These are phyloP conservation scores for Polyodon spathula DNA, from an alignment of 2,113 vertebrate species.

Conservation along the genomic window DNA sequence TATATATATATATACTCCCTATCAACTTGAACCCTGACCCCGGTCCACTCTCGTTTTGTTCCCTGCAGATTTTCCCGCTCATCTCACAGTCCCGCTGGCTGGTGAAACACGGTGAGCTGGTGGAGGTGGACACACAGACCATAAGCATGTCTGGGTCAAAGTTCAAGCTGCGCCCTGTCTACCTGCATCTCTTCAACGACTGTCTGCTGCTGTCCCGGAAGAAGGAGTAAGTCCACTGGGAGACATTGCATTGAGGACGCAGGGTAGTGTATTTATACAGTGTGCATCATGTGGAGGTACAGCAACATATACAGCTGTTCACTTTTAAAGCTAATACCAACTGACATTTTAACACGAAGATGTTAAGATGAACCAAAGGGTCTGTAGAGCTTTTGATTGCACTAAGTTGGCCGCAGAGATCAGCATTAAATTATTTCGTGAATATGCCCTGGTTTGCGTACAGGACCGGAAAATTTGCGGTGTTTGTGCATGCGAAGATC, in stretches of 20 bases:
- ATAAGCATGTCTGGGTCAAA: slow-evolving; percentile 69
- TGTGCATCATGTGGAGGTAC: too few species aligned
- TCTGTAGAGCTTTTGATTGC: background rate
- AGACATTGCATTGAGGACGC: too few species aligned
- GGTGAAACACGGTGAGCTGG: slow-evolving; percentile 79
- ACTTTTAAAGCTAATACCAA: too few species aligned
- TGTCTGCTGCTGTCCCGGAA: slow-evolving; percentile 74
- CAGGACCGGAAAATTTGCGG: slow-evolving; percentile 75
- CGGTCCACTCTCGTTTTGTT: background rate
- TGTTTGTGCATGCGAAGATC: slow-evolving; percentile 75
- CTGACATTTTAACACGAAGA: too few species aligned
- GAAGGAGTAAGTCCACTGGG: slow-evolving; percentile 65
- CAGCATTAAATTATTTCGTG: too few species aligned
- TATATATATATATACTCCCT: too few species aligned
- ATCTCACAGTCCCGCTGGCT: slow-evolving; percentile 88
- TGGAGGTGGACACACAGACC: slow-evolving; percentile 71
- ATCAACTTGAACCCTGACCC: rapidly evolving
- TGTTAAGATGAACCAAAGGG: too few species aligned
- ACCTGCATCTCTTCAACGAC: slow-evolving; percentile 83
- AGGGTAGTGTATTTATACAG: too few species aligned
- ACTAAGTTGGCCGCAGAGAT: too few species aligned
- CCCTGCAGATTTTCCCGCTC: slow-evolving; percentile 72
- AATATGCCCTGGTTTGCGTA: slow-evolving; percentile 7
- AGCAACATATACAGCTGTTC: too few species aligned
- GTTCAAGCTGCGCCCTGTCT: slow-evolving; percentile 73